A percentile compares a stretch with the other conserved stretches of the same genome.
Evolutionary conservation across 2,888 invertebrate genomes (phyloP).

Genomic region (Cantharis flavilabris): DNA sequence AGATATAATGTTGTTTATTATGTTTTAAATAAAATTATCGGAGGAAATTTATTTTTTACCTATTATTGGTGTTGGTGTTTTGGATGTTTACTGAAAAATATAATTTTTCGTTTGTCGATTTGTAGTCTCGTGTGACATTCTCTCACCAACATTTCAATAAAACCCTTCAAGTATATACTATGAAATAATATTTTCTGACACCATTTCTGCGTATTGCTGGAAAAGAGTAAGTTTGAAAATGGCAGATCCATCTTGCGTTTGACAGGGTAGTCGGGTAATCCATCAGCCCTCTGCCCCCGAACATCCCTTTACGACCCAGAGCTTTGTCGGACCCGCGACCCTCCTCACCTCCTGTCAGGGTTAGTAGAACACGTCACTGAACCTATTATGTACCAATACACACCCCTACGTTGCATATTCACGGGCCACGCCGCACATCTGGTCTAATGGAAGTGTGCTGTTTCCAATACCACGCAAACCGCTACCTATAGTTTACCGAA

Average conservation of each 20-base stretch:
- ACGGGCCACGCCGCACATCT: slow-evolving; percentile 48
- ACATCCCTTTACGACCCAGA: slow-evolving; percentile 35
- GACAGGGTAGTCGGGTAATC: slow-evolving; percentile 57
- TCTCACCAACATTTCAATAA: slow-evolving; percentile 1
- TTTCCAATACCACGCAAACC: slow-evolving; percentile 49
- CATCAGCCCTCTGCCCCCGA: slow-evolving; percentile 50
- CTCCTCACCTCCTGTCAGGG: slow-evolving; percentile 57
- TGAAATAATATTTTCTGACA: slow-evolving; percentile 30
- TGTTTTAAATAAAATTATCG: not conserved
- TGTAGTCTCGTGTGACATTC: not conserved
- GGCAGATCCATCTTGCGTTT: slow-evolving; percentile 59
- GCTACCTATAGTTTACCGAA: slow-evolving; percentile 14
- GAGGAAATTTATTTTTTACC: not conserved
- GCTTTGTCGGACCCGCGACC: slow-evolving; percentile 53
- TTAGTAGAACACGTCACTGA: slow-evolving; percentile 59
- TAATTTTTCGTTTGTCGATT: not conserved
- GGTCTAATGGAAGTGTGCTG: slow-evolving; percentile 56
- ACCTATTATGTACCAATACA: slow-evolving; percentile 57
- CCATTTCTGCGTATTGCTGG: slow-evolving; percentile 35
- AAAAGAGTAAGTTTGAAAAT: slow-evolving; percentile 56
- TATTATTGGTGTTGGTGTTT: not conserved
- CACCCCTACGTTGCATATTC: slow-evolving; percentile 43
- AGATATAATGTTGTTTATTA: not conserved
- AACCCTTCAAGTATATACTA: slow-evolving; percentile 12
- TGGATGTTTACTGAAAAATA: not conserved